These are phyloP conservation scores for Axinella damicornis DNA, from an alignment of 37 sponge, comb jelly and placozoan species.

Conservation along the genomic window DNA sequence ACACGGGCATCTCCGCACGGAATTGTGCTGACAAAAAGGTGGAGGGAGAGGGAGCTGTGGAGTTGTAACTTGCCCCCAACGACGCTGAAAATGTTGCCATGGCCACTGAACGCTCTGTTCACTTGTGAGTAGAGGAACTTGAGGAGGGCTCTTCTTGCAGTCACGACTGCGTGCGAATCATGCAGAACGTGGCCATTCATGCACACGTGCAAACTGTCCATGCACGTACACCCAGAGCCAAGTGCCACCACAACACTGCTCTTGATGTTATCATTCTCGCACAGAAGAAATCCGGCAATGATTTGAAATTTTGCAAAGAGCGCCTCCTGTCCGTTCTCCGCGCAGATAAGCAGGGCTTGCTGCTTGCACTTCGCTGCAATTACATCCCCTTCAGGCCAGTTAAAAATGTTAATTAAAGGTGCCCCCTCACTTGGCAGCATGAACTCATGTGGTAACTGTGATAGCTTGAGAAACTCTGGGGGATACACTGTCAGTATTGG, in stretches of 20 bases:
- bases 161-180: constrained; percentile 25
- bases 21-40: constrained; percentile 85
- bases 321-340: background rate
- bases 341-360: background rate
- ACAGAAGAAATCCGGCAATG: constrained; percentile 8
- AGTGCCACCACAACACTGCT: constrained; percentile 20
- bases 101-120: background rate
- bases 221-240: constrained; percentile 11
- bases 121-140: constrained; percentile 12
- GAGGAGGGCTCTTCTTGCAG: constrained; percentile 7
- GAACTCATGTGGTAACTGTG: background rate
- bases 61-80: background rate
- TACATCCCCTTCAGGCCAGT: background rate
- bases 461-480: constrained; percentile 2
- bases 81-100: background rate
- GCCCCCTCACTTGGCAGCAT: background rate
- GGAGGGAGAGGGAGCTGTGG: constrained; percentile 56
- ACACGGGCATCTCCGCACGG: constrained; percentile 90
- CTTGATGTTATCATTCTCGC: background rate
- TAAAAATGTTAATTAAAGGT: background rate
- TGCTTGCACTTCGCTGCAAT: constrained; percentile 40
- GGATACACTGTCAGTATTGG: background rate
- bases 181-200: background rate
- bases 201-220: background rate
- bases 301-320: constrained; percentile 8